These are phyloP conservation scores for Malurus leucopterus DNA, from an alignment of 2,797 vertebrate genomes.

Conservation along the genomic window DNA sequence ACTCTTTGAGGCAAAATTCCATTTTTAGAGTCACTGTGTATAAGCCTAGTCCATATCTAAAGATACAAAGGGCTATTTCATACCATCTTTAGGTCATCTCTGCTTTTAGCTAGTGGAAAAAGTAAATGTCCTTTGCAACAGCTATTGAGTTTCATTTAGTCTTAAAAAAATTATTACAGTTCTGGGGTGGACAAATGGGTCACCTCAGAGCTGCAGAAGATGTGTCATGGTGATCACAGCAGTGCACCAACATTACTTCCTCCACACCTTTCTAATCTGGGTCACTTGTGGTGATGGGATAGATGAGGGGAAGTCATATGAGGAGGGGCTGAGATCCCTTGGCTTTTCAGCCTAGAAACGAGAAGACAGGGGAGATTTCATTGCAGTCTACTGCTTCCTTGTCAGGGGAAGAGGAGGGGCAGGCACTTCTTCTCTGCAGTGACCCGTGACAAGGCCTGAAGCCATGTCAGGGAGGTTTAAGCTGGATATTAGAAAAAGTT, in stretches of 20 bases:
- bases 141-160: background rate
- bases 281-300: accelerated
- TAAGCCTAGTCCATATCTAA: background rate
- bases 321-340: background rate
- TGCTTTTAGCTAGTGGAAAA: background rate
- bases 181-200: background rate
- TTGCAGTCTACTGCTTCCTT: background rate
- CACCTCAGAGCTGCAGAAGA: background rate
- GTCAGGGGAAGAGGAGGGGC: background rate
- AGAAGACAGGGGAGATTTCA: background rate
- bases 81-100: background rate
- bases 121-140: background rate
- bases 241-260: accelerated
- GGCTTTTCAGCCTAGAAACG: background rate
- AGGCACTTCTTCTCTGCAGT: background rate
- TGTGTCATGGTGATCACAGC: background rate
- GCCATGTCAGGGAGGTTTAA: background rate
- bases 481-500: background rate
- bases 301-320: background rate
- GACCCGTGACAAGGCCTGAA: background rate
- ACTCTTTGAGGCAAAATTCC: background rate
- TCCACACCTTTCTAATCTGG: background rate
- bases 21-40: background rate
- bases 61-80: background rate
- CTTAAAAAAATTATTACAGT: background rate